Conservation (phyloP, 2,797 vertebrate species). For the Sciurus vulgaris region DNA sequence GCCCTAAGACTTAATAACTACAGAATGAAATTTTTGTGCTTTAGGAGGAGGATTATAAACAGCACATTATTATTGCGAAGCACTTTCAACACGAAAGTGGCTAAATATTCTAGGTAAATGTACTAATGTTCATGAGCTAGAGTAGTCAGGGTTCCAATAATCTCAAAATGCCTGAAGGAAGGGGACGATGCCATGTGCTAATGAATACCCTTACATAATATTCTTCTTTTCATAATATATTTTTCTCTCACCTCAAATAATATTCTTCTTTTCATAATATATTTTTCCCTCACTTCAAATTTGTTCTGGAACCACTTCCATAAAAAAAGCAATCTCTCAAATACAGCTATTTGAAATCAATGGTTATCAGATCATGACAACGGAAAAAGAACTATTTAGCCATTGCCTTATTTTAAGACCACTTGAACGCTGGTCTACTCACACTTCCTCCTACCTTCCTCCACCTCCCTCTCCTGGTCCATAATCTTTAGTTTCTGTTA, state of each 20-base stretch:
- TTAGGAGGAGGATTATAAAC: neutral
- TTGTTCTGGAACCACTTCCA: neutral
- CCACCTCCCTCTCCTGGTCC: conserved; percentile 32
- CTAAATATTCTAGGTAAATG: neutral
- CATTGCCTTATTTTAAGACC: neutral
- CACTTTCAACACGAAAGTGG: neutral
- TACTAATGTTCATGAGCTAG: neutral
- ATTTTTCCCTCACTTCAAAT: neutral
- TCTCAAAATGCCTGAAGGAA: neutral
- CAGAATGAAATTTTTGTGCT: conserved; percentile 27
- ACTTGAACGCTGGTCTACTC: neutral
- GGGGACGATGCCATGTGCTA: neutral
- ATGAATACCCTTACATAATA: neutral
- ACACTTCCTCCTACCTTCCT: neutral
- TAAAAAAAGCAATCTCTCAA: conserved; percentile 12
- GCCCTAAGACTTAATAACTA: conserved; percentile 12
- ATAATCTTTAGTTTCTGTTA: conserved; percentile 61
- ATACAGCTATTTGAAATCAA: neutral
- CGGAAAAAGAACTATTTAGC: conserved; percentile 29
- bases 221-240: neutral
- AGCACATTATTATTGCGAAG: neutral
- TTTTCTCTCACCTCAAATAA: neutral
- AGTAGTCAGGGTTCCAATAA: conserved; percentile 46
- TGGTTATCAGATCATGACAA: neutral
- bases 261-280: neutral